Conservation (phyloP, 2,113 vertebrate genomes). For the Empidonax alnorum region DNA sequence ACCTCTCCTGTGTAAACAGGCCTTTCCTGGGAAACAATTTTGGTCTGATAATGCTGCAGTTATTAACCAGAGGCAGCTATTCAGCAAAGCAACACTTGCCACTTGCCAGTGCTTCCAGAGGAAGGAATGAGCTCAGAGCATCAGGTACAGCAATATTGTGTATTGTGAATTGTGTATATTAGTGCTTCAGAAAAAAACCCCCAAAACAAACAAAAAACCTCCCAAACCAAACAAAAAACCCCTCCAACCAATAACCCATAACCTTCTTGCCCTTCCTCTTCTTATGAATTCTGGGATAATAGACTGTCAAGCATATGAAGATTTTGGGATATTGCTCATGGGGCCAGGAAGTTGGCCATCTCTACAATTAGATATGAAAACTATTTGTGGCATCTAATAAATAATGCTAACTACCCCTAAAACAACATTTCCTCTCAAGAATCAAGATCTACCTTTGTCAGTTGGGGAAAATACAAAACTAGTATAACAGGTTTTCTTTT, state of each 20-base stretch:
- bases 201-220: background rate
- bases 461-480: background rate
- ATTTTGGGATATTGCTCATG: background rate
- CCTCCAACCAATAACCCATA: background rate
- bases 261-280: background rate
- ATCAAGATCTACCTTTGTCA: background rate
- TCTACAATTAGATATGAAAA: background rate
- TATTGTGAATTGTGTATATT: rapidly evolving
- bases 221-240: background rate
- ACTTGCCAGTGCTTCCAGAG: background rate
- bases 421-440: background rate
- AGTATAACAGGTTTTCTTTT: background rate
- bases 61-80: background rate
- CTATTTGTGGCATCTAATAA: conserved; percentile 2
- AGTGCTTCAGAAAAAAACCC: background rate
- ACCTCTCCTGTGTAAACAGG: background rate
- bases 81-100: background rate
- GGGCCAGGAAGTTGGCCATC: background rate
- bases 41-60: background rate
- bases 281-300: background rate
- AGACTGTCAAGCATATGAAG: background rate
- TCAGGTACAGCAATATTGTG: rapidly evolving
- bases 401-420: background rate
- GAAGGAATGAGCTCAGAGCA: background rate
- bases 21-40: background rate